Evolutionary conservation across 2,888 invertebrate species (phyloP), one percentile per base, ranked within the genome.

Genomic region (Euplexia lucipara): DNA sequence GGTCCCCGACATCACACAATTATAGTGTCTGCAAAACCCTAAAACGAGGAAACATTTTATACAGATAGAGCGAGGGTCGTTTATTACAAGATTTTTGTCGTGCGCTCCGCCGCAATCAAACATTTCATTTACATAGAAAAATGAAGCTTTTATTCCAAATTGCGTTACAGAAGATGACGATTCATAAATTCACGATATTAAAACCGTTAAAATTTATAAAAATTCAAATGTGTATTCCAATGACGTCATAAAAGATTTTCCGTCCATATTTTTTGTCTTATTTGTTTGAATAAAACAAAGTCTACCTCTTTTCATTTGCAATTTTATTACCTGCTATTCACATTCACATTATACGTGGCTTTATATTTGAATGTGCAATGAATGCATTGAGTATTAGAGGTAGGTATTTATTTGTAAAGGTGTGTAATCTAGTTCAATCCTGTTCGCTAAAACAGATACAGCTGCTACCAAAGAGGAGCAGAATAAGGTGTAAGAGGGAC

Each of bases 401-500:
- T 48, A 53, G 34, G 57, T 57, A 56, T 48, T 56, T 70, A 54
- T 52, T 66, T 68, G 30, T 59, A 47, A 73, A 73, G 56, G 63
- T 71, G 57, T 70, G 59, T 77, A 76, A 83, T 78, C 69, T 69
- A 64, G 66, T 78, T 72, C 67, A 73, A 82, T 74, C 73, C 68
- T 52, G 70, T 79, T 73, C 65, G 64, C 70, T 75, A 70, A 77
- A 85, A 80, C 68, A 79, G 69, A 79, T 75, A 77, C 81, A 76
- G 76, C 76, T 78, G 70, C 81, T 82, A 80, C 78, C 81, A 77
- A 71, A 75, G 75, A 71, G 75, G 63, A 64, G 70, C 66, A 72
- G 81, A 82, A 84, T 81, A 83, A 84, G 78, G 82, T 83, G 83
- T 67, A 64, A 59, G 79, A 49, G 53, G 20, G 64, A 72, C 67